phyloP scores from a whole-genome alignment of 1,140 invertebrate species.

The Propsilocerus akamusi region DNA sequence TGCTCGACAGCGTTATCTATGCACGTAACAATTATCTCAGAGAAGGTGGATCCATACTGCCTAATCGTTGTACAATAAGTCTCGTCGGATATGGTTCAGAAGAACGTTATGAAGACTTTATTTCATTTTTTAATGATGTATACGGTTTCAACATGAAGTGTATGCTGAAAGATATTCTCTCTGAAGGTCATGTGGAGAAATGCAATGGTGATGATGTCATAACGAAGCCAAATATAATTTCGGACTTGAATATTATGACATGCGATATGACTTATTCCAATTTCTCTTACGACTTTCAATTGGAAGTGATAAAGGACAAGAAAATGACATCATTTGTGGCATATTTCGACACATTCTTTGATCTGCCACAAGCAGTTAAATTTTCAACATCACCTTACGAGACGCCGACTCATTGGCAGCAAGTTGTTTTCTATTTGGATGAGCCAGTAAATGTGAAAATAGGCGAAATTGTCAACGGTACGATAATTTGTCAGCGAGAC shows the following conservation, averaged over 20 bases:
- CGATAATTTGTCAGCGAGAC: slow-evolving; percentile 39
- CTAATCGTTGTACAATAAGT: slow-evolving; percentile 78
- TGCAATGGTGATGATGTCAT: slow-evolving; percentile 59
- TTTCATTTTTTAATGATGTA: slow-evolving; percentile 88
- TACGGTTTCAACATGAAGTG: slow-evolving; percentile 95
- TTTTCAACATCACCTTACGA: slow-evolving; percentile 57
- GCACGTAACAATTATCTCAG: slow-evolving; percentile 80
- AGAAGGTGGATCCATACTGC: slow-evolving; percentile 51
- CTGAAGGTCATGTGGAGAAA: slow-evolving; percentile 76
- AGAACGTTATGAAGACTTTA: slow-evolving; percentile 48
- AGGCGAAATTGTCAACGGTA: slow-evolving; percentile 50
- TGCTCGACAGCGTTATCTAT: slow-evolving; percentile 84
- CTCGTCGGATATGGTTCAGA: slow-evolving; percentile 76
- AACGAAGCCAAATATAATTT: slow-evolving; percentile 45
- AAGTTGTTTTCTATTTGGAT: slow-evolving; percentile 77
- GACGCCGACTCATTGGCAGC: slow-evolving; percentile 90
- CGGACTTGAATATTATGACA: slow-evolving; percentile 60
- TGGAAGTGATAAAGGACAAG: slow-evolving; percentile 50
- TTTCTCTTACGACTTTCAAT: slow-evolving; percentile 58
- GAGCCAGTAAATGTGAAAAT: slow-evolving; percentile 47
- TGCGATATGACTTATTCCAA: slow-evolving; percentile 64
- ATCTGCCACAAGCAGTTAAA: slow-evolving; percentile 40
- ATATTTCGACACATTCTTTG: slow-evolving; percentile 85
- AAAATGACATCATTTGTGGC: slow-evolving; percentile 74
- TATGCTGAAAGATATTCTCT: slow-evolving; percentile 73